Conservation (phyloP, 2,113 vertebrate species). For the Parus major region DNA sequence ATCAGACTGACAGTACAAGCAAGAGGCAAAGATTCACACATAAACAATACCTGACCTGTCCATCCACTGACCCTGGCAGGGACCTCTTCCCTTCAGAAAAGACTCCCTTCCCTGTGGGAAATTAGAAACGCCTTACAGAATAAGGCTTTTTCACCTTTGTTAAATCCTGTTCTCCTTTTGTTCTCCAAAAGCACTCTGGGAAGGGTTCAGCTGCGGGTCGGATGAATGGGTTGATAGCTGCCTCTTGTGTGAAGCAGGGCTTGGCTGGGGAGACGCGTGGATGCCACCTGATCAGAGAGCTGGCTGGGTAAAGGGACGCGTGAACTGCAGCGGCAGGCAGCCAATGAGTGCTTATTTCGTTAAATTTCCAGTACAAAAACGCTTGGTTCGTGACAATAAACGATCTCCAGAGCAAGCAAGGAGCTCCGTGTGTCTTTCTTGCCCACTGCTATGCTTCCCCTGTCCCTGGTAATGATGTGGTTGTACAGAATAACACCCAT, state of each 20-base stretch:
- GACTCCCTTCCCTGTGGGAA: neutral
- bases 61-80: neutral
- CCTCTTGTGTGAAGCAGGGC: neutral
- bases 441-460: neutral
- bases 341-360: neutral
- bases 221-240: no score
- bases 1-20: neutral
- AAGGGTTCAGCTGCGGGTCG: neutral
- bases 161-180: neutral
- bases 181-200: neutral
- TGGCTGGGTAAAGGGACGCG: fast-evolving
- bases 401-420: neutral
- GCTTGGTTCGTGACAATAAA: neutral
- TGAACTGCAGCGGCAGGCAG: neutral
- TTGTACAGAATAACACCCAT: neutral
- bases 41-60: neutral
- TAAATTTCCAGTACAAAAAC: neutral
- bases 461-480: neutral
- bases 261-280: neutral
- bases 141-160: neutral
- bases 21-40: neutral
- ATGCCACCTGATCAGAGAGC: neutral
- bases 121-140: neutral
- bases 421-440: neutral
- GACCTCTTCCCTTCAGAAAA: neutral